phyloP scores from a whole-genome alignment of 2,797 vertebrate species.

The Squalus acanthias region DNA sequence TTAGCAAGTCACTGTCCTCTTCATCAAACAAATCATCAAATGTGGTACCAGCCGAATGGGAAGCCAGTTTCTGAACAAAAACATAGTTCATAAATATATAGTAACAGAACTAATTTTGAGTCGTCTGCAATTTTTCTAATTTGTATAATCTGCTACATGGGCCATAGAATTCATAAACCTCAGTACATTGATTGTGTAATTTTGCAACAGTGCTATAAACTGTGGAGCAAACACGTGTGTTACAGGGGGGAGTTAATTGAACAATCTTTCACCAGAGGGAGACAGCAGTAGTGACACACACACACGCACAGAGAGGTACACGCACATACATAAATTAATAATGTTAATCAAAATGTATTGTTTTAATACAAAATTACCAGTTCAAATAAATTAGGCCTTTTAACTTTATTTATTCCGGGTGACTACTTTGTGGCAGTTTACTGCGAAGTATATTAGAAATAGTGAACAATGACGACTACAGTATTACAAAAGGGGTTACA shows the following conservation, averaged over 20 bases:
- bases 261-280: background rate
- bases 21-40: conserved; percentile 77
- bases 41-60: background rate
- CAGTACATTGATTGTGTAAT: background rate
- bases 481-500: background rate
- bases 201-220: background rate
- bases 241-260: background rate
- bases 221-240: background rate
- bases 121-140: background rate
- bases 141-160: background rate
- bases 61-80: conserved; percentile 2
- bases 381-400: background rate
- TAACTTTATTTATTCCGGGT: background rate
- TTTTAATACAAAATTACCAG: background rate
- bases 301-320: background rate
- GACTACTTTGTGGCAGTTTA: background rate
- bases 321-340: background rate
- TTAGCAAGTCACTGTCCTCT: conserved; percentile 62
- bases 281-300: background rate
- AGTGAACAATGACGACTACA: background rate
- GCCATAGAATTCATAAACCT: background rate
- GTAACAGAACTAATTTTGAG: background rate
- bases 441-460: background rate
- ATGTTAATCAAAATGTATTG: background rate
- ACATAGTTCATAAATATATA: background rate